phyloP scores from a whole-genome alignment of 2,888 invertebrate genomes.

The Pristionchus mayeri region DNA sequence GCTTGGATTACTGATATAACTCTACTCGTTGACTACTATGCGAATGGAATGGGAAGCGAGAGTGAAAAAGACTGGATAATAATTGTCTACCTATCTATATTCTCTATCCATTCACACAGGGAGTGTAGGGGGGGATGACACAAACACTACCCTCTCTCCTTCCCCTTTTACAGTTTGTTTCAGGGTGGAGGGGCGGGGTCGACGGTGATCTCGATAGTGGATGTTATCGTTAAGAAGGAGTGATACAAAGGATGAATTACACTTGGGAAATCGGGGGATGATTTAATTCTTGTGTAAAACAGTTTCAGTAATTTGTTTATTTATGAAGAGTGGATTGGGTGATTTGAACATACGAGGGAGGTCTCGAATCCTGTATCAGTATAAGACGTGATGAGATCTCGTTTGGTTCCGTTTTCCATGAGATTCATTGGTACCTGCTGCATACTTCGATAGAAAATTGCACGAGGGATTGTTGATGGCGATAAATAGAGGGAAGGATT shows the following conservation, averaged over 20 bases:
- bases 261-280: neutral
- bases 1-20: neutral
- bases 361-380: constrained; percentile 5
- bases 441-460: no score
- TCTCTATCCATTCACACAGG: neutral
- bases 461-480: neutral
- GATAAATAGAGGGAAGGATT: neutral
- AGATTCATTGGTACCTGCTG: neutral
- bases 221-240: neutral
- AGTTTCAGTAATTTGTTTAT: no score
- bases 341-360: neutral
- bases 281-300: no score
- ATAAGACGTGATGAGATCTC: constrained; percentile 20
- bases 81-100: constrained; percentile 33
- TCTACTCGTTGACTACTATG: constrained; percentile 9
- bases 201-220: neutral
- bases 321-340: neutral
- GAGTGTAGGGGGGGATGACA: constrained; percentile 26
- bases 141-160: constrained; percentile 33
- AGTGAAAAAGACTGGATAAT: constrained; percentile 28
- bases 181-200: constrained; percentile 12
- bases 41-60: constrained; percentile 1
- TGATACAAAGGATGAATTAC: constrained; percentile 4
- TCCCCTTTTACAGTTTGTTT: constrained; percentile 19
- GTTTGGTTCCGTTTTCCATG: constrained; percentile 25